These are phyloP conservation scores for Erebia aethiops DNA, from an alignment of 2,888 invertebrate species.

Conservation along the genomic window DNA sequence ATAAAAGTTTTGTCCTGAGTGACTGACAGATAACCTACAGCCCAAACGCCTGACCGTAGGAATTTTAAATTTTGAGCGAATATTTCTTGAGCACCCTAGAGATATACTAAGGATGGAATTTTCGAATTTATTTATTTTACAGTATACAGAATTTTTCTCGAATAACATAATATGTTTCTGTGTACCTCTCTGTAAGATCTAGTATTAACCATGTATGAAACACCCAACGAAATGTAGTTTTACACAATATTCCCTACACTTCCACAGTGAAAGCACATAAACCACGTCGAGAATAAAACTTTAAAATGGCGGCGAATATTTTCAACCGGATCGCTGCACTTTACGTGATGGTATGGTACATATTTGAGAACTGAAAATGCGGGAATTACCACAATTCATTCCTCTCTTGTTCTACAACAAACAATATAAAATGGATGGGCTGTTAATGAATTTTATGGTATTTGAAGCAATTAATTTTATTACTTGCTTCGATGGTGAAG, in stretches of 20 bases:
- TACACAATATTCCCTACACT: conserved; percentile 6
- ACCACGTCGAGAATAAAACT: conserved; percentile 22
- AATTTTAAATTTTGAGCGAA: too few species aligned
- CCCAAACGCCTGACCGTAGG: too few species aligned
- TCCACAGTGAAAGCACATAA: conserved; percentile 16
- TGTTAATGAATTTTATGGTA: too few species aligned
- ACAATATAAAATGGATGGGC: neutral
- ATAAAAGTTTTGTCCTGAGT: too few species aligned
- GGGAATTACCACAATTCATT: conserved; percentile 12
- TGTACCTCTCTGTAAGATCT: neutral
- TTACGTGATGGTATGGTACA: conserved; percentile 14
- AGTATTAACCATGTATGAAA: neutral
- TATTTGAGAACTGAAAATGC: conserved; percentile 14
- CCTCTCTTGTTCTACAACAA: conserved; percentile 1
- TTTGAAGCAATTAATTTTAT: neutral
- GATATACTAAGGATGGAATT: too few species aligned
- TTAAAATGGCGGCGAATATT: conserved; percentile 24
- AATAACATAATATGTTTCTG: neutral
- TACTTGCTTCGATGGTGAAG: neutral
- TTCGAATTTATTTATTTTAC: too few species aligned
- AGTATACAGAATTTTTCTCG: neutral
- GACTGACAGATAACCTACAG: too few species aligned
- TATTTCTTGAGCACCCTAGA: too few species aligned
- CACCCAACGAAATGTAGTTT: conserved; percentile 2
- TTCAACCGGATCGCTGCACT: conserved; percentile 21